A percentile compares a stretch with the other conserved stretches of the same genome.
These are phyloP conservation scores for Spodoptera littoralis DNA, from an alignment of 2,888 invertebrate genomes.

Conservation along the genomic window DNA sequence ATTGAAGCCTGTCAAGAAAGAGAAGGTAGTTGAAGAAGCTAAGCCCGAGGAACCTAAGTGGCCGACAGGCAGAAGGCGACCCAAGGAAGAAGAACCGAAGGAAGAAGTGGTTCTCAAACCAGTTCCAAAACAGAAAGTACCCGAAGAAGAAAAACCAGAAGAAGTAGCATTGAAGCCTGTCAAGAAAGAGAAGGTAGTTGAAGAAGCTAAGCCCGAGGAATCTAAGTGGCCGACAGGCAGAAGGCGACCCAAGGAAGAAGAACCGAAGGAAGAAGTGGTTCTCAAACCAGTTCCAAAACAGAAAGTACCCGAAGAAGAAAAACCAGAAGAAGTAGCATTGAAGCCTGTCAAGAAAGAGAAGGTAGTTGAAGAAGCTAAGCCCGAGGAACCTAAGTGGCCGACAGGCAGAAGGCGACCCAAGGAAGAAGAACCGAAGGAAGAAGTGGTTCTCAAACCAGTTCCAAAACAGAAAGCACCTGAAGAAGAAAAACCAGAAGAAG, in stretches of 20 bases:
- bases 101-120: slow-evolving; percentile 3
- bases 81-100: slow-evolving; percentile 1
- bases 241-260: slow-evolving; percentile 18
- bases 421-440: slow-evolving; percentile 6
- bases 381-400: slow-evolving; percentile 6
- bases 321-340: neutral
- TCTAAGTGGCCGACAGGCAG: slow-evolving; percentile 18
- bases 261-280: slow-evolving; percentile 25
- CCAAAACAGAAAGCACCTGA: slow-evolving; percentile 45
- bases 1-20: slow-evolving; percentile 4
- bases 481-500: slow-evolving; percentile 9
- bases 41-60: slow-evolving; percentile 6
- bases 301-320: slow-evolving; percentile 13
- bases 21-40: neutral
- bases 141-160: neutral
- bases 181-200: slow-evolving; percentile 8
- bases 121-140: neutral
- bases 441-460: slow-evolving; percentile 51
- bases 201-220: slow-evolving; percentile 11
- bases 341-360: slow-evolving; percentile 7
- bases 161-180: slow-evolving; percentile 11
- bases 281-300: slow-evolving; percentile 25
- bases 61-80: slow-evolving; percentile 2
- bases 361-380: slow-evolving; percentile 2
- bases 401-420: slow-evolving; percentile 7